Base-by-base conservation (phyloP, 2,888 invertebrate genomes). In the Ormyrus thymus region DNA sequence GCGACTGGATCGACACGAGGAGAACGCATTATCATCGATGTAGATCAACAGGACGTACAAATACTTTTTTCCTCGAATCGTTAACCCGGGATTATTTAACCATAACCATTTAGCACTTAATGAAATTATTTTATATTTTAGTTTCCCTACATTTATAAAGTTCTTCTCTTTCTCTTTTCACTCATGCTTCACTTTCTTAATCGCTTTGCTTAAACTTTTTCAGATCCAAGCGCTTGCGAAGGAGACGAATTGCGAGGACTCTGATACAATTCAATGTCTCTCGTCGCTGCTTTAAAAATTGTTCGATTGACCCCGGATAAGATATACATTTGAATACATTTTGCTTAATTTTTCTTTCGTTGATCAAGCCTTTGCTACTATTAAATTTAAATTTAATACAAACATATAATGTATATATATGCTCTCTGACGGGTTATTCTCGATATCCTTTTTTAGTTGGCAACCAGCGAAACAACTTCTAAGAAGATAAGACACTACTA, bases 21-120 rank as follows among this genome's bases (percentile, higher is more conserved):
- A 74, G 69, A 69, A 78, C 69, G 78, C 55, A 66, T 76, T 77
- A 74, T 64, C 29, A 78, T 78, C 73, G 73, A 78, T 78, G 78
- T 69, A 69, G 55, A 74, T 69, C 69, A 69, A 78, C 78, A 74
- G 73, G 58, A 78, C 78, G 73, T 78, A 78, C 78, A 72, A 48
- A 69, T 78, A 78, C 55, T 55, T 45, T 73, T 74, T 73, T 56
- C 58, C 53, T 58, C 56, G 50, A 56, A 51, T 62, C 15, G 55
- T 45, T 68, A 56, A 61, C 45, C 15, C 6, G 55, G 56, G 6
- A 64, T 76, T 56, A 76, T 61, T 76, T 10, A 70, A 64, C 29
- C 29, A 29, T 29, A 55, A 64, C 43, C 29, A 11, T 53, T 61
- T 68, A 51, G 43, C 15, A 43, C 62, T 58, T 48, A 62, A 71